A percentile compares a stretch with the other conserved stretches of the same genome.
Conservation (phyloP, 2,888 invertebrate genomes). For the Diogma glabrata region DNA sequence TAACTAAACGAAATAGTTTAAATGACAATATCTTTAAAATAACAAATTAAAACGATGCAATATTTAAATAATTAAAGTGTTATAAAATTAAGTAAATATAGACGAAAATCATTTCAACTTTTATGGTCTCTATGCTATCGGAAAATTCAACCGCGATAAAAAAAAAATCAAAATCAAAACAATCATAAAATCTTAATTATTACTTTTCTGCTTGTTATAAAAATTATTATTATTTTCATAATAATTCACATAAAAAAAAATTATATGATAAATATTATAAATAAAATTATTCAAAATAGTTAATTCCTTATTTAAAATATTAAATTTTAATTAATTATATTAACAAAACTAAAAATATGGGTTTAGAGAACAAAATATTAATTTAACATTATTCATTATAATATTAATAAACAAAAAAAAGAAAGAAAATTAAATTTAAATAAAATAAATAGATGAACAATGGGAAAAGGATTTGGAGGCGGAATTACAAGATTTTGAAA, state of each 20-base stretch:
- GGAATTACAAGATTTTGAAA: constrained; percentile 90
- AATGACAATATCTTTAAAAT: constrained; percentile 4
- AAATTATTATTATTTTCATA: not conserved
- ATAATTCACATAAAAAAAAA: not conserved
- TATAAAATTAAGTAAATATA: not conserved
- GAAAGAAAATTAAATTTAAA: not conserved
- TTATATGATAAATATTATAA: not conserved
- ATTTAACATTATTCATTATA: too few relatives aligned
- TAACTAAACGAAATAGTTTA: too few relatives aligned
- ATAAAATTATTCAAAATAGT: not conserved
- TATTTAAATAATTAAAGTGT: constrained; percentile 2
- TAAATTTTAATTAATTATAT: constrained; percentile 7
- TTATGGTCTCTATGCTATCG: constrained; percentile 9
- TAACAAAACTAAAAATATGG: constrained; percentile 10
- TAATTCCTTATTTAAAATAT: not conserved
- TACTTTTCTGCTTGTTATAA: constrained; percentile 7
- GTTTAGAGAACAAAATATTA: constrained; percentile 11
- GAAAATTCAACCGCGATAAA: too few relatives aligned
- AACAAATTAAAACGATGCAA: constrained; percentile 5
- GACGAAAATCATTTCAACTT: not conserved
- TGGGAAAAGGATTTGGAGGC: constrained; percentile 95
- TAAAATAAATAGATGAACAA: constrained; percentile 55
- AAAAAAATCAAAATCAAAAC: constrained; percentile 1
- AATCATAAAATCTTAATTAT: not conserved
- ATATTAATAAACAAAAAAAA: too few relatives aligned